Conservation (phyloP, 1,140 invertebrate species). For the Drosophila lowei region DNA sequence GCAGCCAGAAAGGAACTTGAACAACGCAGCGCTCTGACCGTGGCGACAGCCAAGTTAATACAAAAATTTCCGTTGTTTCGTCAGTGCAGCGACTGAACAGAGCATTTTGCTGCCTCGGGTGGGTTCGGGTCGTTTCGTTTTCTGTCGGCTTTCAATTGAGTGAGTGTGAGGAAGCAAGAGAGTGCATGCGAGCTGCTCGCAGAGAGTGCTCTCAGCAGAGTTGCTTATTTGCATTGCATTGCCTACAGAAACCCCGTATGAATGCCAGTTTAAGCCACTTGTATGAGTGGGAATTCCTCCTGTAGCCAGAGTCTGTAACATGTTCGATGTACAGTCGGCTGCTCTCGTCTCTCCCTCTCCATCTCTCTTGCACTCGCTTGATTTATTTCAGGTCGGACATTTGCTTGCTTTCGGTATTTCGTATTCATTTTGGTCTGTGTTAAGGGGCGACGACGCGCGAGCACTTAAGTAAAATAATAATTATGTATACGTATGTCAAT, state of each 20-base stretch:
- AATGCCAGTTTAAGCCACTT: too few relatives aligned
- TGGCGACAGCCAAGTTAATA: neutral
- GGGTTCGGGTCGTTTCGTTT: too few relatives aligned
- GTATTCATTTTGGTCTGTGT: slow-evolving; percentile 72
- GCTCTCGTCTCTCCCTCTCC: slow-evolving; percentile 33
- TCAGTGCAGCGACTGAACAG: slow-evolving; percentile 1
- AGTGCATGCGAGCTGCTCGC: slow-evolving; percentile 7
- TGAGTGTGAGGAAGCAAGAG: slow-evolving; percentile 4
- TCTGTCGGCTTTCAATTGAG: neutral
- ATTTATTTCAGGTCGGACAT: slow-evolving; percentile 76
- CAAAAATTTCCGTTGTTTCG: too few relatives aligned
- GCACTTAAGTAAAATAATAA: slow-evolving; percentile 83
- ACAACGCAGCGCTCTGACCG: slow-evolving; percentile 54
- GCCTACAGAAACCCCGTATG: too few relatives aligned
- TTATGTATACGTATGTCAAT: slow-evolving; percentile 82
- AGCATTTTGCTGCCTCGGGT: neutral
- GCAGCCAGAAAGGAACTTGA: slow-evolving; percentile 82
- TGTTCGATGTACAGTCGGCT: slow-evolving; percentile 60
- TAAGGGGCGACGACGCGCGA: slow-evolving; percentile 79
- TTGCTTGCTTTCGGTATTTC: slow-evolving; percentile 52
- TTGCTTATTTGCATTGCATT: too few relatives aligned
- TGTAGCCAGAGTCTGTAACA: slow-evolving; percentile 8
- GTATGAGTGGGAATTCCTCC: too few relatives aligned
- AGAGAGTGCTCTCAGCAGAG: neutral
- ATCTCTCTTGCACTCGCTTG: slow-evolving; percentile 48